phyloP scores from a whole-genome alignment of 2,888 invertebrate species.

The Lymantria dispar region DNA sequence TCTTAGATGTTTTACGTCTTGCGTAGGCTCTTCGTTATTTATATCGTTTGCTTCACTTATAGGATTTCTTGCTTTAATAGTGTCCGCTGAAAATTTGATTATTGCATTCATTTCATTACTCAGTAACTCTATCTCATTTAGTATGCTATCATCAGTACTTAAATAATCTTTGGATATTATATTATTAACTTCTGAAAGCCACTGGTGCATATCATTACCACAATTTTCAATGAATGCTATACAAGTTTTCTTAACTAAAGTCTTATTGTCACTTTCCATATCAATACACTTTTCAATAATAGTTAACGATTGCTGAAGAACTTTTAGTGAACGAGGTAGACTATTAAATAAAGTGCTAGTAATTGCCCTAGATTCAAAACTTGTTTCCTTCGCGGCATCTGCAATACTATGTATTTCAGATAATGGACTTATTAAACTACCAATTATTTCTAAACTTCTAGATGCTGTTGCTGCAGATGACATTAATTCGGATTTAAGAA shows the following conservation, averaged over 20 bases:
- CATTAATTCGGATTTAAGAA: slow-evolving; percentile 85
- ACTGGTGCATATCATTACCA: slow-evolving; percentile 78
- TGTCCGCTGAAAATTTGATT: slow-evolving; percentile 76
- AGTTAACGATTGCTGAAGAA: slow-evolving; percentile 84
- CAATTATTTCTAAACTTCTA: slow-evolving; percentile 85
- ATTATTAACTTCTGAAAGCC: slow-evolving; percentile 67
- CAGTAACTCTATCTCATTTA: slow-evolving; percentile 67
- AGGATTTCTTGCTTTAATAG: slow-evolving; percentile 72
- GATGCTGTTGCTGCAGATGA: slow-evolving; percentile 85
- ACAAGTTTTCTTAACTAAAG: slow-evolving; percentile 86
- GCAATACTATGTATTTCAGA: slow-evolving; percentile 85
- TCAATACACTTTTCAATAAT: slow-evolving; percentile 87
- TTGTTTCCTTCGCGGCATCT: slow-evolving; percentile 74
- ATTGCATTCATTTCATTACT: slow-evolving; percentile 76
- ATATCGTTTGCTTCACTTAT: slow-evolving; percentile 60
- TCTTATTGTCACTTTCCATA: slow-evolving; percentile 85
- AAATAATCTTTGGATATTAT: slow-evolving; percentile 73
- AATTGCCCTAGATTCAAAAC: slow-evolving; percentile 57
- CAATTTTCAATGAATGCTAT: slow-evolving; percentile 84
- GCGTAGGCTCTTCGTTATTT: slow-evolving; percentile 48
- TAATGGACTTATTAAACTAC: slow-evolving; percentile 83
- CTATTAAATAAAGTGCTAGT: slow-evolving; percentile 80
- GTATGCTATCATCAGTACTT: slow-evolving; percentile 57
- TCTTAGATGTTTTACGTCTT: slow-evolving; percentile 60
- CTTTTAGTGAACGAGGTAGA: slow-evolving; percentile 82